These are phyloP conservation scores for Thymallus thymallus DNA, from an alignment of 2,113 vertebrate species.

Conservation along the genomic window DNA sequence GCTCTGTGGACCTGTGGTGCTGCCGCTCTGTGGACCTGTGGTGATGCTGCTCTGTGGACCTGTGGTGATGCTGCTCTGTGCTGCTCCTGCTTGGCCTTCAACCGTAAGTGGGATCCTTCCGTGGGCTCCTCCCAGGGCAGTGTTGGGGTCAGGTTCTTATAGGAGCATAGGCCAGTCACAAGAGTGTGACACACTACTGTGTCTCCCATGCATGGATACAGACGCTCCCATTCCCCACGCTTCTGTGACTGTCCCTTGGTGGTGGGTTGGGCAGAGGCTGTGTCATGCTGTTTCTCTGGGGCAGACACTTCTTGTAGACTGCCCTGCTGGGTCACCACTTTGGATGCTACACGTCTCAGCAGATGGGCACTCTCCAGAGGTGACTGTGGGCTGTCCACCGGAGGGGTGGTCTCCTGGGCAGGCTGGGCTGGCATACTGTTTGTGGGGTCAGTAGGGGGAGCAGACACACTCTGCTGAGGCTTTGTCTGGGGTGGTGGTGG, in stretches of 20 bases:
- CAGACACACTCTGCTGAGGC: background rate
- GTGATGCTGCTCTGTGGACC: background rate
- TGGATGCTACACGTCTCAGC: background rate
- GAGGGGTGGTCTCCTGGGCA: background rate
- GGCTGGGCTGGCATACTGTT: background rate
- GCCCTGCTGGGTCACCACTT: background rate
- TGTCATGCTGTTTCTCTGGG: background rate
- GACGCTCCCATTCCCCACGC: background rate
- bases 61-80: background rate
- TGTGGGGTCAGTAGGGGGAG: background rate
- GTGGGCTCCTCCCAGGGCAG: too few relatives aligned
- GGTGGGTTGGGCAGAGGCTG: background rate
- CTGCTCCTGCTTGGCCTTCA: background rate
- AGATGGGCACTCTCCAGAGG: background rate
- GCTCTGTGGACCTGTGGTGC: too few relatives aligned
- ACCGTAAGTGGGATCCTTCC: too few relatives aligned
- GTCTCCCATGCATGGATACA: background rate
- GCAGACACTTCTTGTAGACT: background rate
- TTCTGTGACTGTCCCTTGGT: background rate
- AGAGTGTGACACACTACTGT: slow-evolving; percentile 2
- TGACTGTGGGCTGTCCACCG: background rate
- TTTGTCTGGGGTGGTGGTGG: background rate
- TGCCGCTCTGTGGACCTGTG: too few relatives aligned
- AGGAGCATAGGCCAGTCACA: background rate
- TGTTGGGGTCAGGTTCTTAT: background rate